A percentile compares a stretch with the other conserved stretches of the same genome.
Evolutionary conservation across 2,797 vertebrate species (phyloP).

Genomic region (Poecilia velifera): DNA sequence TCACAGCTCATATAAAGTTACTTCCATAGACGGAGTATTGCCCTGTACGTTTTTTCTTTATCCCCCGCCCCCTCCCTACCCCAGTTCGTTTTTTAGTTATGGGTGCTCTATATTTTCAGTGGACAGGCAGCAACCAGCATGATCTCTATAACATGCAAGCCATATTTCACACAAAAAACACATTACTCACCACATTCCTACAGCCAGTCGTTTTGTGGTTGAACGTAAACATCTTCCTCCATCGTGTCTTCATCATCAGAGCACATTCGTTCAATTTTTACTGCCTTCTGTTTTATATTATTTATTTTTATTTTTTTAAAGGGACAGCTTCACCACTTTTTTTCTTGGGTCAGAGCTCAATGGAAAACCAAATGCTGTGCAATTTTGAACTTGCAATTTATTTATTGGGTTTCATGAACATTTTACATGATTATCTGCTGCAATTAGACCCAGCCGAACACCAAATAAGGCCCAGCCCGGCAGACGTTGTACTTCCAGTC

Average conservation of each 20-base stretch:
- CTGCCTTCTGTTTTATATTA: constrained; percentile 68
- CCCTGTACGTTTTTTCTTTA: constrained; percentile 17
- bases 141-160: constrained; percentile 18
- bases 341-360: constrained; percentile 55
- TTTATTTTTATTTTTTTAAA: constrained; percentile 41
- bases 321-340: constrained; percentile 70
- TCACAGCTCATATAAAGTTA: constrained; percentile 37
- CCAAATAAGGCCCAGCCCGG: constrained; percentile 69
- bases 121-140: constrained; percentile 7
- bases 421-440: constrained; percentile 76
- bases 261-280: constrained; percentile 72
- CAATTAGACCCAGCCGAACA: constrained; percentile 75
- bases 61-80: no score
- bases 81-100: constrained; percentile 3
- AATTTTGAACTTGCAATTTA: constrained; percentile 82
- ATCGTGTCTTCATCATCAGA: constrained; percentile 67
- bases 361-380: constrained; percentile 78
- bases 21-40: constrained; percentile 27
- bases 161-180: constrained; percentile 31
- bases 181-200: constrained; percentile 48
- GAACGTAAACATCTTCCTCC: constrained; percentile 61
- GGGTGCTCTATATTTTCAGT: constrained; percentile 19
- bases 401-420: constrained; percentile 80
- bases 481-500: constrained; percentile 64
- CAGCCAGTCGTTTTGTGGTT: constrained; percentile 58